These are phyloP conservation scores for Papilio glaucus DNA, from an alignment of 1,140 invertebrate species.

Conservation along the genomic window DNA sequence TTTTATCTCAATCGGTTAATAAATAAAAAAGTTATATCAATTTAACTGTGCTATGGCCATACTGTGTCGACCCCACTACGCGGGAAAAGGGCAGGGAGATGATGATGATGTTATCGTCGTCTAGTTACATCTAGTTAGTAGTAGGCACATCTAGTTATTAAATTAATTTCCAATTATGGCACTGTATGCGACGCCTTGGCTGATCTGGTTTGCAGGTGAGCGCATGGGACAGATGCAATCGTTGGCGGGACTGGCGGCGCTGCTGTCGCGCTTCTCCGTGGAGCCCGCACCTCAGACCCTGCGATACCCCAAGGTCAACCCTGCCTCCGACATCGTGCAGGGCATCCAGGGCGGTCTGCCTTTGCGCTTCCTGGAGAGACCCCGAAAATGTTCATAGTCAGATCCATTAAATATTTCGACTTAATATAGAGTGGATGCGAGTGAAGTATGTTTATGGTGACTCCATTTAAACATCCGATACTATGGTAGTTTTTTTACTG, in stretches of 20 bases:
- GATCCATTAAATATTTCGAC: background rate
- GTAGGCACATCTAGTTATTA: background rate
- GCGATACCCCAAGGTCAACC: constrained; percentile 30
- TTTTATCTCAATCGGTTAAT: too few relatives aligned
- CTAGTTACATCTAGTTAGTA: background rate
- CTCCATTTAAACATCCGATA: too few relatives aligned
- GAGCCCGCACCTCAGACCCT: constrained; percentile 43
- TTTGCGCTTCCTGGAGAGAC: constrained; percentile 41
- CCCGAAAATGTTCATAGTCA: background rate
- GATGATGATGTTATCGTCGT: too few relatives aligned
- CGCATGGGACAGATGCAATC: constrained; percentile 52
- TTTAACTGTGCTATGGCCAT: too few relatives aligned
- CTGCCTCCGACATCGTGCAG: constrained; percentile 45
- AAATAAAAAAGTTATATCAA: too few relatives aligned
- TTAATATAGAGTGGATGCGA: background rate
- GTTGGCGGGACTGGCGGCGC: constrained; percentile 52
- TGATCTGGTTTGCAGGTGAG: constrained; percentile 44
- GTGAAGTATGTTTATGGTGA: background rate
- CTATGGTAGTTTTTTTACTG: too few relatives aligned
- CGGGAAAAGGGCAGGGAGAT: too few relatives aligned
- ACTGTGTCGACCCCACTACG: too few relatives aligned
- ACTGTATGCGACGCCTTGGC: too few relatives aligned
- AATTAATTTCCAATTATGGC: too few relatives aligned
- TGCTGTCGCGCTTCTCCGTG: constrained; percentile 47
- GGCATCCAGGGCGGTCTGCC: constrained; percentile 47